Evolutionary conservation across 2,113 vertebrate genomes (phyloP).

Genomic region (Gymnocephalus cernua): DNA sequence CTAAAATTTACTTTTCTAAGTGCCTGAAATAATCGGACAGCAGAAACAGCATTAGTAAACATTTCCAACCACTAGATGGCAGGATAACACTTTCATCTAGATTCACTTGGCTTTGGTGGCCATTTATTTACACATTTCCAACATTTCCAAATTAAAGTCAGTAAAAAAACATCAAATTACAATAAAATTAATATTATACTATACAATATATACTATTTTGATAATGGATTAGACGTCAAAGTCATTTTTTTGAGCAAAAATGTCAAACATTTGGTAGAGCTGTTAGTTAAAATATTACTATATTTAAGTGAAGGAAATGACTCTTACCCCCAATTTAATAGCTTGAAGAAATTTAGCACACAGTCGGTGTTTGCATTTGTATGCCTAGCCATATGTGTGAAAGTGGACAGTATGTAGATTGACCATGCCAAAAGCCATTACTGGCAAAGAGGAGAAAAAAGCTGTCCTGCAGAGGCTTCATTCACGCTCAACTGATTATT

Average conservation of each 20-base stretch:
- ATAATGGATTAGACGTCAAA: background rate
- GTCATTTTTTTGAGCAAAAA: background rate
- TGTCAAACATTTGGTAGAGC: background rate
- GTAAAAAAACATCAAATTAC: background rate
- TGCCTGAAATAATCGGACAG: background rate
- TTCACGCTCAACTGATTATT: slow-evolving; percentile 32
- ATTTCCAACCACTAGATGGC: slow-evolving; percentile 61
- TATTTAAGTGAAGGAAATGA: background rate
- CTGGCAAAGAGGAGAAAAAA: background rate
- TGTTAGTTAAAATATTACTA: background rate
- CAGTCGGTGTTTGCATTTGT: slow-evolving; percentile 73
- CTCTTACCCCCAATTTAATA: background rate
- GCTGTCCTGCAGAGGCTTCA: slow-evolving; percentile 4
- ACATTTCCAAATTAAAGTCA: background rate
- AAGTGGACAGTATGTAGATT: slow-evolving; percentile 12
- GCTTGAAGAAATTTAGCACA: background rate
- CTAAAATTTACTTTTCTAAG: background rate
- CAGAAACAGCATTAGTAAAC: background rate
- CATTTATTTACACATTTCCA: background rate
- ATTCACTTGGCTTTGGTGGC: background rate
- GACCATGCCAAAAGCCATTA: slow-evolving; percentile 17
- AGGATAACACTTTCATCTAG: slow-evolving; percentile 16
- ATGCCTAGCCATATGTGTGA: background rate
- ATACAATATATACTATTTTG: too few relatives aligned
- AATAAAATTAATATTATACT: background rate